A percentile compares a stretch with the other conserved stretches of the same genome.
Conservation (phyloP, 1,140 invertebrate genomes). For the Drosophila pectinifera region DNA sequence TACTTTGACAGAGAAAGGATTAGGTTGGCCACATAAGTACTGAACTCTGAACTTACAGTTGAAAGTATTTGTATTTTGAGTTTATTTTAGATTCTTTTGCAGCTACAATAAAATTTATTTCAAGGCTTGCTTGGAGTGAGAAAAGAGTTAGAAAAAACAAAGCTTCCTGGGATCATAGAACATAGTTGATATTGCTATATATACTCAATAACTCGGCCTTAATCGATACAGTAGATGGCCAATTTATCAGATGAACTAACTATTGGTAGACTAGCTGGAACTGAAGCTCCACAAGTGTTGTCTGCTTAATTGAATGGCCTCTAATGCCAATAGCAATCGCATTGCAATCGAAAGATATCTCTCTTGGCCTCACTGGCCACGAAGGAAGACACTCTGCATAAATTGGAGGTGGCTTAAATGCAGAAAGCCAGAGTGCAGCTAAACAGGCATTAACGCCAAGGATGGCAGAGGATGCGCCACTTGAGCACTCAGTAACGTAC, state of each 20-base stretch:
- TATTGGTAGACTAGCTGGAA: neutral
- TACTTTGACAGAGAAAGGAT: neutral
- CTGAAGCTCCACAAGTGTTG: constrained; percentile 34
- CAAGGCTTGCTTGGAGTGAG: neutral
- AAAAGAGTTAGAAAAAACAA: neutral
- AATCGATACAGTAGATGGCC: neutral
- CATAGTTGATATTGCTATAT: too few species aligned
- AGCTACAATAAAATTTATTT: neutral
- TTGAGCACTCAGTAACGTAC: constrained; percentile 52
- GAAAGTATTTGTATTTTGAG: too few species aligned
- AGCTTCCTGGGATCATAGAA: neutral
- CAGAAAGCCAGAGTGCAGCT: constrained; percentile 46
- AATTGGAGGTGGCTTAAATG: constrained; percentile 66
- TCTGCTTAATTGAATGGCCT: constrained; percentile 52
- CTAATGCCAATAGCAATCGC: constrained; percentile 34
- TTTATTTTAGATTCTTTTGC: neutral
- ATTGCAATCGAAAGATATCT: constrained; percentile 21
- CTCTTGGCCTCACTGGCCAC: neutral
- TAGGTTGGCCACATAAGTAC: neutral
- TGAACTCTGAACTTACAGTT: neutral
- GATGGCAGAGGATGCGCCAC: constrained; percentile 52
- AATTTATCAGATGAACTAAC: neutral
- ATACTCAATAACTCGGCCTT: too few species aligned
- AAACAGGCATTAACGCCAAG: constrained; percentile 64
- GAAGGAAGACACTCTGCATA: constrained; percentile 53